Percentiles rank a stretch among this genome's conserved stretches.
Evolutionary conservation across 2,888 invertebrate genomes (phyloP).

Genomic region (Machimus rusticus): DNA sequence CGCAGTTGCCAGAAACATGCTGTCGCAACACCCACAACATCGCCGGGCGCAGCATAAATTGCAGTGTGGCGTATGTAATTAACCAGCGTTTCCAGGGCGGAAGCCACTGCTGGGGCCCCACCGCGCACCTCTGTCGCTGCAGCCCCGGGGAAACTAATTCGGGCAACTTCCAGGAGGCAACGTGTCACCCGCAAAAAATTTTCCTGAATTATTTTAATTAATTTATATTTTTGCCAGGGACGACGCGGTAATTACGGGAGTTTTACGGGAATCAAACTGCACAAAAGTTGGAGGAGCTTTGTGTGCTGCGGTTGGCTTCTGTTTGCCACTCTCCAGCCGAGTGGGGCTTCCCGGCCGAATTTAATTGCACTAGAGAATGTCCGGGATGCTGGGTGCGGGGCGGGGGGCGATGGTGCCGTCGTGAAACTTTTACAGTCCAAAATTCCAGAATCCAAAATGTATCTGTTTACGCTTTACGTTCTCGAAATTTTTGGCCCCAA

Average conservation of each 20-base stretch:
- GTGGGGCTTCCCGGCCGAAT: background rate
- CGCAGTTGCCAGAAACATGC: slow-evolving; percentile 14
- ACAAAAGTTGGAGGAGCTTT: background rate
- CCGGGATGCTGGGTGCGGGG: too few relatives aligned
- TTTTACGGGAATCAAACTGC: background rate
- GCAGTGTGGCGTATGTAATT: slow-evolving; percentile 14
- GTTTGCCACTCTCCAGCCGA: background rate
- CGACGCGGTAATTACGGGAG: background rate
- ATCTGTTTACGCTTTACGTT: background rate
- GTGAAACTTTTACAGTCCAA: background rate
- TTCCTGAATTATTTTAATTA: slow-evolving; percentile 7
- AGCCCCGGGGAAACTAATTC: background rate
- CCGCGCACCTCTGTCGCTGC: background rate
- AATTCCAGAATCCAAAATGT: background rate
- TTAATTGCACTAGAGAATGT: background rate
- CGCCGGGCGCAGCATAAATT: slow-evolving; percentile 4
- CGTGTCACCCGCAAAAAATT: slow-evolving; percentile 4
- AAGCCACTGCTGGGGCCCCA: background rate
- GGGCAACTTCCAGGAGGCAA: background rate
- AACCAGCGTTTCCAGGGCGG: background rate
- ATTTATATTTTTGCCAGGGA: slow-evolving; percentile 7
- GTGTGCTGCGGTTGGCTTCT: background rate
- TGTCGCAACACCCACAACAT: slow-evolving; percentile 28
- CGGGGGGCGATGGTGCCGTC: background rate
- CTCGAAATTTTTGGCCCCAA: background rate